Evolutionary conservation across 2,797 vertebrate species (phyloP).

Genomic region (Pangasius djambal): DNA sequence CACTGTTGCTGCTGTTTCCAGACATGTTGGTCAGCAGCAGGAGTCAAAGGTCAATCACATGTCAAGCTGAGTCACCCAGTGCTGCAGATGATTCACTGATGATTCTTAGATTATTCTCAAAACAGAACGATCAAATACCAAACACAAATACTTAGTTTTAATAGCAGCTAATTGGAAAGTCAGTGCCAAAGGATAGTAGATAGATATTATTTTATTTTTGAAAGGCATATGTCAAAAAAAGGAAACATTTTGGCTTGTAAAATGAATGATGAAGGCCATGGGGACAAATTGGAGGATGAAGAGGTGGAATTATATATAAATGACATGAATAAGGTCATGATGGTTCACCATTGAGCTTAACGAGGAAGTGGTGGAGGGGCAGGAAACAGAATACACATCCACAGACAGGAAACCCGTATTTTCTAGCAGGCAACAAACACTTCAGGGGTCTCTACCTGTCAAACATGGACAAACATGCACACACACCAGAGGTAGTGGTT

Average conservation of each 20-base stretch:
- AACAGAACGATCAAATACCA: not conserved
- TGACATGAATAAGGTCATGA: conserved; percentile 31
- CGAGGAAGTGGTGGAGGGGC: conserved; percentile 59
- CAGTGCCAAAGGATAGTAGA: not conserved
- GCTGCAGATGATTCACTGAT: conserved; percentile 44
- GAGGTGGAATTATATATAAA: conserved; percentile 21
- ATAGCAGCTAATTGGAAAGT: not conserved
- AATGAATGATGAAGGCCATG: not conserved
- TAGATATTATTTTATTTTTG: not conserved
- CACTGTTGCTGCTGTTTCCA: not conserved
- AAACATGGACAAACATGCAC: not conserved
- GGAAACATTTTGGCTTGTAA: not conserved
- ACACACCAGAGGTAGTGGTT: not conserved
- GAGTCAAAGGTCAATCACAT: conserved; percentile 8
- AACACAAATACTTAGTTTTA: not conserved
- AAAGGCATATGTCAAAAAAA: not conserved
- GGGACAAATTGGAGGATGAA: not conserved
- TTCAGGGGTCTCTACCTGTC: conserved; percentile 61
- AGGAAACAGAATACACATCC: conserved; percentile 75
- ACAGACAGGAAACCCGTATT: conserved; percentile 74
- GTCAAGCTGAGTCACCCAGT: conserved; percentile 15
- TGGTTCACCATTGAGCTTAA: conserved; percentile 45
- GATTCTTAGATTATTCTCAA: not conserved
- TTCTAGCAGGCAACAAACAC: conserved; percentile 69
- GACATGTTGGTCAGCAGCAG: conserved; percentile 7